These are phyloP conservation scores for Enteromius thamalakanensis DNA, from an alignment of 2,797 vertebrate genomes.

Conservation along the genomic window DNA sequence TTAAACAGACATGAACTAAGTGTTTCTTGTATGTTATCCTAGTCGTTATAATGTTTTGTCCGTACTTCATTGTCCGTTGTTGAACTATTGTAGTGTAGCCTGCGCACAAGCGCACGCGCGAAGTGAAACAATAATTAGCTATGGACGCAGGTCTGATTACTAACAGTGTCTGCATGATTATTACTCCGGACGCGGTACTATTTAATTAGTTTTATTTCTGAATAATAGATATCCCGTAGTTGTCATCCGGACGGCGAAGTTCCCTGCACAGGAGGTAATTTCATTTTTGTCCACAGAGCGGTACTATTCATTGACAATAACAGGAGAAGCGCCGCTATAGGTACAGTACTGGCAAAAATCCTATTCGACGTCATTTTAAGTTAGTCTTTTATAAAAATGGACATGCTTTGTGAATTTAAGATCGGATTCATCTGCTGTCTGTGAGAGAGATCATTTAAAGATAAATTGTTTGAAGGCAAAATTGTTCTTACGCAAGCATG, in stretches of 20 bases:
- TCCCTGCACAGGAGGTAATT: constrained; percentile 71
- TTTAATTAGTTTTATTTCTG: constrained; percentile 15
- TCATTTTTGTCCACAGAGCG: constrained; percentile 82
- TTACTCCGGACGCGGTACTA: not conserved
- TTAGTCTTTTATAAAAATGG: constrained; percentile 29
- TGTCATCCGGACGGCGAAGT: constrained; percentile 66
- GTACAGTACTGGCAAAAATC: constrained; percentile 22
- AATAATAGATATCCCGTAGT: constrained; percentile 35
- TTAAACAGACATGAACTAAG: not conserved
- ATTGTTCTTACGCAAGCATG: constrained; percentile 66
- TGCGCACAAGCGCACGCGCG: constrained; percentile 1
- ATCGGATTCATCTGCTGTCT: not conserved
- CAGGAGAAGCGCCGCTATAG: constrained; percentile 44
- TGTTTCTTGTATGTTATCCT: not conserved
- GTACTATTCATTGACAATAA: constrained; percentile 80
- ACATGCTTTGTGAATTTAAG: constrained; percentile 9
- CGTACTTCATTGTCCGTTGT: constrained; percentile 34
- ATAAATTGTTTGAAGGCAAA: not conserved
- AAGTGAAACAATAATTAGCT: constrained; percentile 5
- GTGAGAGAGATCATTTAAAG: not conserved
- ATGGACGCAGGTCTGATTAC: not conserved
- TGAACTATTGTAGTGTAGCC: constrained; percentile 10
- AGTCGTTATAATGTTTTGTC: constrained; percentile 24
- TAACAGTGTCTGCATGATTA: not conserved
- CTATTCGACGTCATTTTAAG: constrained; percentile 20